Conservation (phyloP, 2,888 invertebrate genomes). For the Oeneis ivallda region DNA sequence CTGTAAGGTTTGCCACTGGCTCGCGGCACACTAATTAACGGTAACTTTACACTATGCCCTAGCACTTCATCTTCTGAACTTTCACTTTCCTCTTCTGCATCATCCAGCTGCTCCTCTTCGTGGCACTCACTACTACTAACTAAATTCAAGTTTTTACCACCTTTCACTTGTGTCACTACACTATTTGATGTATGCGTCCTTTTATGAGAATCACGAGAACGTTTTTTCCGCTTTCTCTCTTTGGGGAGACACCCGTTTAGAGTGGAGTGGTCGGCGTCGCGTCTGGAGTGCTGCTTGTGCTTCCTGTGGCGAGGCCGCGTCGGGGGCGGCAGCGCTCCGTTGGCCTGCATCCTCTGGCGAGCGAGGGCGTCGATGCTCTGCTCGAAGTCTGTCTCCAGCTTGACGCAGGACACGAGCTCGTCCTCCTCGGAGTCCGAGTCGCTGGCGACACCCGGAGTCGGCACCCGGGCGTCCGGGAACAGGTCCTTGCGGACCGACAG, state of each 20-base stretch:
- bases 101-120: conserved; percentile 58
- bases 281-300: conserved; percentile 70
- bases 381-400: conserved; percentile 78
- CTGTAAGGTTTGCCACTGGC: conserved; percentile 80
- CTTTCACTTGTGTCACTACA: conserved; percentile 69
- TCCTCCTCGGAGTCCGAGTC: conserved; percentile 55
- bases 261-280: conserved; percentile 56
- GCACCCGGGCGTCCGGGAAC: conserved; percentile 65
- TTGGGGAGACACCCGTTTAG: conserved; percentile 67
- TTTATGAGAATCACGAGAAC: conserved; percentile 56
- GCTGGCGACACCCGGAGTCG: conserved; percentile 53
- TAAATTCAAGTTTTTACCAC: conserved; percentile 79
- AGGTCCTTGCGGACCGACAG: conserved; percentile 79
- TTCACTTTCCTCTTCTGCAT: conserved; percentile 55
- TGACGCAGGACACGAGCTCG: conserved; percentile 68
- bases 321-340: conserved; percentile 62
- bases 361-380: conserved; percentile 77
- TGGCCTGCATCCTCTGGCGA: conserved; percentile 65
- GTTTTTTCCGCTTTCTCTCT: conserved; percentile 70
- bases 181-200: conserved; percentile 63
- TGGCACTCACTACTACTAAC: conserved; percentile 78
- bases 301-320: conserved; percentile 67
- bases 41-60: conserved; percentile 75
- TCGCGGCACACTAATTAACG: conserved; percentile 65
- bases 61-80: conserved; percentile 78